Evolutionary conservation across 1,140 invertebrate species (phyloP), one percentile per base, ranked within the genome.

Genomic region (Solen grandis): DNA sequence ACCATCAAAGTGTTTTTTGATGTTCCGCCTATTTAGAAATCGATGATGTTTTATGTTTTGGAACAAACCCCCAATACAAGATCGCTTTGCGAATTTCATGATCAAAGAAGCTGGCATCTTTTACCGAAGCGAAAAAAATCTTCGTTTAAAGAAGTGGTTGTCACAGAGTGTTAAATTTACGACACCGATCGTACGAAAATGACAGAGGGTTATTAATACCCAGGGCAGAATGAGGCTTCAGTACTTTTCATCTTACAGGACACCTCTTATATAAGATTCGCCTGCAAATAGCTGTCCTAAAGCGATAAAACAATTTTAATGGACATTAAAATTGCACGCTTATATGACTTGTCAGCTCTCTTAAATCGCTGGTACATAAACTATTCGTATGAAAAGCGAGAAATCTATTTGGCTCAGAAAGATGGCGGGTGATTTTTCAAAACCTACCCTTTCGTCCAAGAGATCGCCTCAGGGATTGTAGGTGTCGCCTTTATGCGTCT

Each of bases 261-360:
- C 75, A 69, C 22, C 38, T 69, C 63, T 78, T 78, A 78, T 50
- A 66, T 78, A 78, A 78, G 46, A 14, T 16, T 5, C 22, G 33
- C 22, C 36, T 38, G 65, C 16, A 69, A 78, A 78, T 78, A 60
- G 75, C 35, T 65, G 14, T 35, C 65, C 62, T 36, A 10, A 33
- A 57, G 75, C 75, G 25, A 78, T 78, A 68, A 78, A 36, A 29
- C 35, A 36, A 1, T 57, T 62, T 78, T 78, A 78, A 78, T 78
- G 75, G 63, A 63, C 75, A 78, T 78, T 78, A 78, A 78, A 41
- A 36, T 19, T 50, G 25, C 35, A 10, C 52, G 75, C 22, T 59
- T 60, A 54, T 59, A 29, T 78, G 46, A 65, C 35, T 13, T n/a
- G 38, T 41, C 65, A 36, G 52, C 46, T 29, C 65, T 63, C 69